A percentile compares a stretch with the other conserved stretches of the same genome.
Conservation (phyloP, 1,140 invertebrate species). For the Homarus americanus region DNA sequence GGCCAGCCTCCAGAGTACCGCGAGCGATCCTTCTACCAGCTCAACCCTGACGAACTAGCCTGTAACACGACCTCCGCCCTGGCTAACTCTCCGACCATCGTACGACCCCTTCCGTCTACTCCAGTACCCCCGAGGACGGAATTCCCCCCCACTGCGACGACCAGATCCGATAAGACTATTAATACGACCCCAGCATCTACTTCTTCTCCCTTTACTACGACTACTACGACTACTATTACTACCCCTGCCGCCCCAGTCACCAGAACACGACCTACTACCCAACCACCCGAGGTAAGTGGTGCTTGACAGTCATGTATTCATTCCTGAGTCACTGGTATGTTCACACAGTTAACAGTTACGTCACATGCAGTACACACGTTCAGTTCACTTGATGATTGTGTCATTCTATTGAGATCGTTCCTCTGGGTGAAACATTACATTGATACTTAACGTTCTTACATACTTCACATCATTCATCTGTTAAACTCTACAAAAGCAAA, state of each 20-base stretch:
- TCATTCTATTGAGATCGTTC: no score
- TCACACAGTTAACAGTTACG: no score
- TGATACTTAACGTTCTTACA: no score
- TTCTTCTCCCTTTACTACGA: constrained; percentile 75
- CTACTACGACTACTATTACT: constrained; percentile 77
- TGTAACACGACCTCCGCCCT: constrained; percentile 17
- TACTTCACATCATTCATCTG: no score
- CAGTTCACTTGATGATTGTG: no score
- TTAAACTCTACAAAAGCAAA: no score
- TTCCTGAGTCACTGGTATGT: no score
- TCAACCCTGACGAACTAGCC: constrained; percentile 84
- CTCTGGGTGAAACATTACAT: no score
- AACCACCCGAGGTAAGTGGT: constrained; percentile 49
- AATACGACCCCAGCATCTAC: constrained; percentile 74
- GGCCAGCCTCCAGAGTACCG: constrained; percentile 88
- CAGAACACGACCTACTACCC: constrained; percentile 18
- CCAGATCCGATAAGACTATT: constrained; percentile 77
- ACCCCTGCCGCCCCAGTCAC: constrained; percentile 63
- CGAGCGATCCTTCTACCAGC: constrained; percentile 90
- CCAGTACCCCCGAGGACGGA: constrained; percentile 34
- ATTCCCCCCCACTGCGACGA: constrained; percentile 76
- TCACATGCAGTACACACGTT: no score
- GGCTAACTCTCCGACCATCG: constrained; percentile 71
- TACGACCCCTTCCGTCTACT: neutral
- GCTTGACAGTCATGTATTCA: no score